phyloP scores from a whole-genome alignment of 2,113 vertebrate genomes.

The Ciconia boyciana region DNA sequence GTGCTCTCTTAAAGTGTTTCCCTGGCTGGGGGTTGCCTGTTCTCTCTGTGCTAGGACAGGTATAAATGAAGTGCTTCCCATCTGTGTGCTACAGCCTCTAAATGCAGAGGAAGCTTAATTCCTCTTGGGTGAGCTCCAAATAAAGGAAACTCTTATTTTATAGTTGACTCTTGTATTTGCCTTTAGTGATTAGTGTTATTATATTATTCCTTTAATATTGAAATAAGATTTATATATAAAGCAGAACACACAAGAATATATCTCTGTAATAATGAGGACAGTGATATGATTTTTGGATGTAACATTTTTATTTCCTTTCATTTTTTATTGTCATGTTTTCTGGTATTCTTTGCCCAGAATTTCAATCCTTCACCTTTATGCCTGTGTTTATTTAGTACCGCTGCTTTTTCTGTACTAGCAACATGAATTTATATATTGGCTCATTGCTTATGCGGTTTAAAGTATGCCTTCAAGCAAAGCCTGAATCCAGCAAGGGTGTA shows the following conservation, averaged over 20 bases:
- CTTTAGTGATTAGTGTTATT: neutral
- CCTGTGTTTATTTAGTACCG: neutral
- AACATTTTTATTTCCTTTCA: neutral
- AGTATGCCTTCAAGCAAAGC: neutral
- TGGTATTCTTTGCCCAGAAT: neutral
- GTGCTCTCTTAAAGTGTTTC: neutral
- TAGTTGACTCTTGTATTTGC: neutral
- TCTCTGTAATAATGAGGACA: neutral
- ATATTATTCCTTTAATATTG: neutral
- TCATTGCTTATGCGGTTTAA: neutral
- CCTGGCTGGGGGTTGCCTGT: neutral
- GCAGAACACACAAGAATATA: neutral
- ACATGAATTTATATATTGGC: neutral
- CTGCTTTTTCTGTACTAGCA: neutral
- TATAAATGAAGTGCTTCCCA: neutral
- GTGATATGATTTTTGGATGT: neutral
- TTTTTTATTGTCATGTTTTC: neutral
- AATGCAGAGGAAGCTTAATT: neutral
- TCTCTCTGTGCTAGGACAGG: neutral
- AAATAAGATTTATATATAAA: neutral
- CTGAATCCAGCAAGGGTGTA: neutral
- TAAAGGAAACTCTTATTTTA: neutral
- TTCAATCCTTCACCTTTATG: neutral
- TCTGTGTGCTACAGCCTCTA: rapidly evolving
- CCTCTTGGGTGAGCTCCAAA: neutral